A percentile compares a stretch with the other conserved stretches of the same genome.
These are phyloP conservation scores for Nixonia krombeini DNA, from an alignment of 1,140 invertebrate genomes.

Conservation along the genomic window DNA sequence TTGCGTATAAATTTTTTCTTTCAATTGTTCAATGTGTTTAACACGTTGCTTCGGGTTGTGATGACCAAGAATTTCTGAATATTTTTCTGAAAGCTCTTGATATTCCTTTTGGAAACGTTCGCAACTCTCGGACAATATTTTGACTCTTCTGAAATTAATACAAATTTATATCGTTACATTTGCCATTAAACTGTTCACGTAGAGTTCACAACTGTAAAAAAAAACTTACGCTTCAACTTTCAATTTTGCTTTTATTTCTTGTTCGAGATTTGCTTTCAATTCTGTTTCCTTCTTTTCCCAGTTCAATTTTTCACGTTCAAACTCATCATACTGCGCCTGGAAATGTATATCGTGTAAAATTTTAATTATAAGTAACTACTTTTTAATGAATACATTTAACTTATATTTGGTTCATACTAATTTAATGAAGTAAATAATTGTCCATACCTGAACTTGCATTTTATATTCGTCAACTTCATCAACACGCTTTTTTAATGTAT, in stretches of 20 bases:
- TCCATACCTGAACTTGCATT: constrained; percentile 26
- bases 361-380: too few species aligned
- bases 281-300: constrained; percentile 28
- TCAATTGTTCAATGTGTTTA: constrained; percentile 76
- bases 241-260: constrained; percentile 46
- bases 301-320: constrained; percentile 43
- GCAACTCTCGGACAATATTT: constrained; percentile 42
- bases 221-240: constrained; percentile 49
- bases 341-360: too few species aligned
- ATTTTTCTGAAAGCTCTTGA: constrained; percentile 74
- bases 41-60: constrained; percentile 81
- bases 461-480: constrained; percentile 44
- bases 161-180: neutral
- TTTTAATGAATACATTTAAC: too few species aligned
- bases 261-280: constrained; percentile 47
- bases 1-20: constrained; percentile 72
- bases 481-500: constrained; percentile 24
- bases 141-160: constrained; percentile 52
- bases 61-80: constrained; percentile 76
- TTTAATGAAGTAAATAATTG: constrained; percentile 1
- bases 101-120: constrained; percentile 65
- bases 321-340: constrained; percentile 36
- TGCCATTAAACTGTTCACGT: neutral
- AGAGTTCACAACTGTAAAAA: constrained; percentile 8
- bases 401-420: constrained; percentile 9